Evolutionary conservation across 1,140 invertebrate genomes (phyloP).

Genomic region (Palaemon carinicauda): DNA sequence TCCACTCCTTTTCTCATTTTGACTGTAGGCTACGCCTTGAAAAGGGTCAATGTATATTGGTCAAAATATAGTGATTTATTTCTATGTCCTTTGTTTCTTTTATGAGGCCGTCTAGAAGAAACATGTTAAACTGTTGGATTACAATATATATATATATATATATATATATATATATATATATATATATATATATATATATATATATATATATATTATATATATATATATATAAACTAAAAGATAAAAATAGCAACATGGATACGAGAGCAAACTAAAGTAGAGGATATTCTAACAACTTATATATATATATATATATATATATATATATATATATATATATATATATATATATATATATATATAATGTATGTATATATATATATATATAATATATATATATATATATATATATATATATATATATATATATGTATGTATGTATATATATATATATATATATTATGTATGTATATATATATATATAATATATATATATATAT

Average conservation of each 20-base stretch:
- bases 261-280: no score
- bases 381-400: background rate
- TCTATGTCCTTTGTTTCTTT: no score
- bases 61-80: no score
- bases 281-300: no score
- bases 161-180: background rate
- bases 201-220: background rate
- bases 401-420: background rate
- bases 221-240: background rate
- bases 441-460: constrained; percentile 2
- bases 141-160: background rate
- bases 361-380: background rate
- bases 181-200: background rate
- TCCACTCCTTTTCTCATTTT: no score
- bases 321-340: background rate
- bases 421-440: constrained; percentile 9
- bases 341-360: background rate
- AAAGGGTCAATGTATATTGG: no score
- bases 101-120: no score
- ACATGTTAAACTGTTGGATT: no score
- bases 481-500: background rate
- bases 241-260: no score
- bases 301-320: background rate
- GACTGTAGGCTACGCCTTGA: no score
- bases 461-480: background rate